Evolutionary conservation across 2,888 invertebrate species (phyloP).

Genomic region (Unio delphinus): DNA sequence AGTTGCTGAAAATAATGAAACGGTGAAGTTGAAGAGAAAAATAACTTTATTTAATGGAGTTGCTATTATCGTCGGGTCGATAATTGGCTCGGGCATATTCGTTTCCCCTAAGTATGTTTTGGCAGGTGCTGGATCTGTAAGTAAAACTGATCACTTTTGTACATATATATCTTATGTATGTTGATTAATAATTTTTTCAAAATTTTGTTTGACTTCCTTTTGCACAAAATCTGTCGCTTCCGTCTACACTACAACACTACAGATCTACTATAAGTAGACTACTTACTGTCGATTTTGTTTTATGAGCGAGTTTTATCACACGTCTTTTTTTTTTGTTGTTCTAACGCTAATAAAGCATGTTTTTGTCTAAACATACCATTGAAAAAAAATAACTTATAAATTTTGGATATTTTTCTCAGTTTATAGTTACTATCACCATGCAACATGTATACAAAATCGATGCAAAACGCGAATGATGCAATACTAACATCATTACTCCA

Average conservation of each 20-base stretch:
- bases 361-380: no score
- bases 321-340: no score
- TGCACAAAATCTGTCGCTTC: neutral
- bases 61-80: slow-evolving; percentile 93
- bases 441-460: no score
- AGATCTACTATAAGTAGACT: neutral
- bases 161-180: slow-evolving; percentile 1
- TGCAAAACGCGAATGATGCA: no score
- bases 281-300: no score
- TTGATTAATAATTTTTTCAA: neutral
- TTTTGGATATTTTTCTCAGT: no score
- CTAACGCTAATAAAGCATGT: no score
- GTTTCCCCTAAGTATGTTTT: slow-evolving; percentile 93
- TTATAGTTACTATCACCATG: no score
- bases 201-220: neutral
- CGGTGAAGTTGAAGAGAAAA: slow-evolving; percentile 82
- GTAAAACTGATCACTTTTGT: slow-evolving; percentile 16
- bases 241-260: neutral
- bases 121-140: slow-evolving; percentile 79
- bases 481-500: no score
- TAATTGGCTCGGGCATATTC: slow-evolving; percentile 96
- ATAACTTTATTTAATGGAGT: slow-evolving; percentile 89
- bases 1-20: slow-evolving; percentile 21
- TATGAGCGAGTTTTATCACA: no score
- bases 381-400: no score